Evolutionary conservation across 2,888 invertebrate species (phyloP).

Genomic region (Hirtodrosophila duncani): DNA sequence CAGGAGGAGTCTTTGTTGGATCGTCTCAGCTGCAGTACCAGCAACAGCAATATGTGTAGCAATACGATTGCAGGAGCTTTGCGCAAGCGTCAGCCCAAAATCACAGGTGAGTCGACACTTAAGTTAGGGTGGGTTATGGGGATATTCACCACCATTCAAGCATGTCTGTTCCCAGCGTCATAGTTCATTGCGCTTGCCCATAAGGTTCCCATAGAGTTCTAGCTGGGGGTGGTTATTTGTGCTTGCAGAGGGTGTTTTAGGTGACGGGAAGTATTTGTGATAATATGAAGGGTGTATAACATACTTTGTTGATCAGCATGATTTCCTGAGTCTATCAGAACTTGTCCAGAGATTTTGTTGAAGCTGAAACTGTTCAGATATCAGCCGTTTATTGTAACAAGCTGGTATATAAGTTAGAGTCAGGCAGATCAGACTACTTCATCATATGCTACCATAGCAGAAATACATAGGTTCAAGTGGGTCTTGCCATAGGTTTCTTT

Average conservation of each 20-base stretch:
- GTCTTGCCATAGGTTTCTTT: too few relatives aligned
- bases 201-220: slow-evolving; percentile 7
- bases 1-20: slow-evolving; percentile 70
- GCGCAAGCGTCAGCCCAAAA: slow-evolving; percentile 77
- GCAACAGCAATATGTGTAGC: slow-evolving; percentile 31
- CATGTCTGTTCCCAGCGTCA: slow-evolving; percentile 45
- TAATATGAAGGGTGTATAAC: too few relatives aligned
- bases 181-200: slow-evolving; percentile 42
- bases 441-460: too few relatives aligned
- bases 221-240: slow-evolving; percentile 1
- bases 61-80: slow-evolving; percentile 27
- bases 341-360: too few relatives aligned
- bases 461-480: too few relatives aligned
- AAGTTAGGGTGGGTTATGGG: slow-evolving; percentile 16
- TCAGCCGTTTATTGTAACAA: too few relatives aligned
- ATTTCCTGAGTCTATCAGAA: too few relatives aligned
- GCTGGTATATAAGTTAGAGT: too few relatives aligned
- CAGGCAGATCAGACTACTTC: too few relatives aligned
- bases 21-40: slow-evolving; percentile 51
- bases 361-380: too few relatives aligned
- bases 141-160: too few relatives aligned
- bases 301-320: too few relatives aligned
- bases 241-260: neutral
- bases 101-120: slow-evolving; percentile 75
- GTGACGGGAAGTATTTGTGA: slow-evolving; percentile 17